Base-by-base conservation (phyloP, 2,113 vertebrate genomes). In the Riparia riparia region DNA sequence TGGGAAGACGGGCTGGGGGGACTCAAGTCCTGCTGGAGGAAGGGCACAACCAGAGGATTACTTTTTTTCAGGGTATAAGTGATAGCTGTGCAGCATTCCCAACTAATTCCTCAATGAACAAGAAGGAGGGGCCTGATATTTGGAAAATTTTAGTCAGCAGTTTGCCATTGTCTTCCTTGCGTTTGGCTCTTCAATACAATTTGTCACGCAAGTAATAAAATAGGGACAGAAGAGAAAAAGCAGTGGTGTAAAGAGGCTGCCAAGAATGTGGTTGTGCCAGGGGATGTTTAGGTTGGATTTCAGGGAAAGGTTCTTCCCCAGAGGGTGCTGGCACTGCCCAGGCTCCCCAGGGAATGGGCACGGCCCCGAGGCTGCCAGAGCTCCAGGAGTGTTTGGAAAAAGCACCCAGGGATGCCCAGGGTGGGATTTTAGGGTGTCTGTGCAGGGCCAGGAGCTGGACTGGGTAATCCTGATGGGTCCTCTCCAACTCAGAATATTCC, bases 81-180 rank as follows among this genome's bases (percentile, higher is more conserved):
- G 60, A 54, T 7, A 70, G 32, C 70, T 56, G 22, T 4, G 3
- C 1, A 17, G 8, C 2, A 32, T 19, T 42, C 25, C 17, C 78
- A 82, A 34, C 4, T 37, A 41, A 82, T 39, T 65, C n/a, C 24
- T 71, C n/a, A 17, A 7, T 0, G 2, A 41, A 3, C 0, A 0
- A 15, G 28, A 29, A 9, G 34, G 50, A 83, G 19, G 9, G 14
- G 44, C 10, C 12, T 22, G 60, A 10, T 21, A 64, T 88, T 63
- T 32, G 69, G 64, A 20, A 70, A n/a, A 41, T 47, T 70, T 37
- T 44, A 44, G 6, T n/a, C 70, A 76, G 68, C 64, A 78, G 10
- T 47, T 70, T 83, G 41, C 22, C 10, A 2, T 6, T 11, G 28
- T 2, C 54, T 37, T 50, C 7, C 53, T 44, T 44, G 7, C 1